Base-by-base conservation (phyloP, 1,140 invertebrate species). In the Nylanderia fulva region DNA sequence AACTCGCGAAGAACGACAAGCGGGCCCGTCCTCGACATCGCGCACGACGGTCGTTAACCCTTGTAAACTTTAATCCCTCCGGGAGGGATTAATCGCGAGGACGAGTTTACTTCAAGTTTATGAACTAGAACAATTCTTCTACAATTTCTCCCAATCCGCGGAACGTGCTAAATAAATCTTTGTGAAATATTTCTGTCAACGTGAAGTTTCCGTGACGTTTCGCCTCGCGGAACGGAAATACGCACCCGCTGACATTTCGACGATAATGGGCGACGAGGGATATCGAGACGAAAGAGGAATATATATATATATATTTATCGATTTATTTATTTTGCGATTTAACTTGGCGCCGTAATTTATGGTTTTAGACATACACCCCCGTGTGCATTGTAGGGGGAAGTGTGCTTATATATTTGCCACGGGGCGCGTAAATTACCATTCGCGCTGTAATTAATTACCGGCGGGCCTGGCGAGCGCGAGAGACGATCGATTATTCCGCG, bases 401-500 rank as follows among this genome's bases (percentile, higher is more conserved):
- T 24, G 52, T n/a, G 77, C 52, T 82, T 82, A 82, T 72, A 69
- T 72, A 82, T 82, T 82, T 82, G 77, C 77, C 77, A 39, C 42
- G 79, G 58, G 42, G 48, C 66, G 66, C 68, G 85, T 86, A 86
- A 86, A 86, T 86, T 83, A 72, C 85, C 77, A 61, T 83, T 80
- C 24, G 68, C 77, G 77, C 61, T 69, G 85, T 86, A 86, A 86
- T 86, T 86, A 86, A 86, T 86, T 83, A 86, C 77, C 48, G 66
- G 54, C 77, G 79, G 36, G 77, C 68, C 36, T 36, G 76, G 76
- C 56, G 68, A 79, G 61, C 64, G 77, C 77, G 79, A 79, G 77
- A 83, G 79, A 83, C 85, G 63, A 86, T 86, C 85, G 85, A 86
- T 86, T 86, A 86, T 83, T 83, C 79, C 79, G 33, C 79, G 80